These are phyloP conservation scores for Brassicogethes aeneus DNA, from an alignment of 2,888 invertebrate species.

Conservation along the genomic window DNA sequence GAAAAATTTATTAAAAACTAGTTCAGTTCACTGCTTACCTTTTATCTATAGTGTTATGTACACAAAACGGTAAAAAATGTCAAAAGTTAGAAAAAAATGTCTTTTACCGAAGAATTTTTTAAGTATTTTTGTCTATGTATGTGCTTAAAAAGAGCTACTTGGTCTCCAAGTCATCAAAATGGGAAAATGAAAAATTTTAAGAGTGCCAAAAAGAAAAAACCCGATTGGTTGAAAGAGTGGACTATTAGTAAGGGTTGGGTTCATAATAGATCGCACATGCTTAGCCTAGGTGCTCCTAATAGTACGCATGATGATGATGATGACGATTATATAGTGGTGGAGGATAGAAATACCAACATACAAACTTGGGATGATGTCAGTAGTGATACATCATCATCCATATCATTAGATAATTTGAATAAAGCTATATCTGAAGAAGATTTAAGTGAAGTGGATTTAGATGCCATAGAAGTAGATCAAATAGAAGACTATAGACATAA, in stretches of 20 bases:
- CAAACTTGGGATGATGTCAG: neutral
- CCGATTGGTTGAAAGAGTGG: conserved; percentile 41
- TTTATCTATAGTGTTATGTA: no score
- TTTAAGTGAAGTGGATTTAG: conserved; percentile 6
- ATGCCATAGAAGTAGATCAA: conserved; percentile 6
- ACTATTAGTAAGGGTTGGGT: conserved; percentile 42
- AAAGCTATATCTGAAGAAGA: conserved; percentile 12
- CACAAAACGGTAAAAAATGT: no score
- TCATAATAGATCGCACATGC: conserved; percentile 35
- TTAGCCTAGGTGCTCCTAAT: conserved; percentile 22
- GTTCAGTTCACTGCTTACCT: no score
- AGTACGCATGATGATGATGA: conserved; percentile 5
- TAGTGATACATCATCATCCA: conserved; percentile 27
- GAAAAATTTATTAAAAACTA: no score
- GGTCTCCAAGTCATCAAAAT: conserved; percentile 24
- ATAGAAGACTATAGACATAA: conserved; percentile 32
- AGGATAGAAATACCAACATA: conserved; percentile 6
- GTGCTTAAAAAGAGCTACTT: conserved; percentile 31
- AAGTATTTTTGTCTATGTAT: conserved; percentile 33
- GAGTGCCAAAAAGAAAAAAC: conserved; percentile 17
- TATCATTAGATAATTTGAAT: conserved; percentile 22
- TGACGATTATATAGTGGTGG: conserved; percentile 6
- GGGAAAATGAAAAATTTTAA: conserved; percentile 6
- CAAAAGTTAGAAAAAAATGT: no score
- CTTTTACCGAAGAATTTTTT: no score